Evolutionary conservation across 2,888 invertebrate species (phyloP).

Genomic region (Synanthedon tipuliformis): DNA sequence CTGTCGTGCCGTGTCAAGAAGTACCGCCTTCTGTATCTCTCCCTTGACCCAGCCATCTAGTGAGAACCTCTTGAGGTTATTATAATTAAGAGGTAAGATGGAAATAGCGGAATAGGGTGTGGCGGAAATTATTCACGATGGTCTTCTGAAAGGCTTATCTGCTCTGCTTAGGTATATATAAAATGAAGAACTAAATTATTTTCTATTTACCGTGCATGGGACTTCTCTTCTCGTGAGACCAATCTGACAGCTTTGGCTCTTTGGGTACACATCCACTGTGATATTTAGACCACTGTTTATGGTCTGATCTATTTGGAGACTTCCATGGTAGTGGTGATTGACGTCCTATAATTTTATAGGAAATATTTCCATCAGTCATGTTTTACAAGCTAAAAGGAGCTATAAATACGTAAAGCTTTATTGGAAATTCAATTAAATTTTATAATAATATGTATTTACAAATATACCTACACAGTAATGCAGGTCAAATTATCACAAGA

Average conservation of each 20-base stretch:
- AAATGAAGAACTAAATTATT: conserved; percentile 2
- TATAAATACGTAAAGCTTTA: not conserved
- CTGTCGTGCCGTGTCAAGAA: too few species aligned
- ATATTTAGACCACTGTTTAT: conserved; percentile 18
- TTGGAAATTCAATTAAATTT: not conserved
- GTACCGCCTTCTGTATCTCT: too few species aligned
- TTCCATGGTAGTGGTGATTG: not conserved
- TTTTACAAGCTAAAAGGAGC: not conserved
- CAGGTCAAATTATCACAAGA: not conserved
- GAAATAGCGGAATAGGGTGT: too few species aligned
- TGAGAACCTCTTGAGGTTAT: too few species aligned
- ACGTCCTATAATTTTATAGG: not conserved
- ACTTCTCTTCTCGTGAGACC: conserved; percentile 8
- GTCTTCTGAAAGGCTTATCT: too few species aligned
- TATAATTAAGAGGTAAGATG: too few species aligned
- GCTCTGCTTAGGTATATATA: too few species aligned
- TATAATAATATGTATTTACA: not conserved
- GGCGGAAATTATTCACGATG: too few species aligned
- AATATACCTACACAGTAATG: not conserved
- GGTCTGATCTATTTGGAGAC: conserved; percentile 6
- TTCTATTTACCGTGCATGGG: not conserved
- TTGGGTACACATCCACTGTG: conserved; percentile 18
- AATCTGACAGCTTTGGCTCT: conserved; percentile 12
- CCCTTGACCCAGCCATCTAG: too few species aligned
- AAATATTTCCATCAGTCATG: not conserved